Conservation (phyloP, 2,888 invertebrate genomes). For the Clunio marinus region DNA sequence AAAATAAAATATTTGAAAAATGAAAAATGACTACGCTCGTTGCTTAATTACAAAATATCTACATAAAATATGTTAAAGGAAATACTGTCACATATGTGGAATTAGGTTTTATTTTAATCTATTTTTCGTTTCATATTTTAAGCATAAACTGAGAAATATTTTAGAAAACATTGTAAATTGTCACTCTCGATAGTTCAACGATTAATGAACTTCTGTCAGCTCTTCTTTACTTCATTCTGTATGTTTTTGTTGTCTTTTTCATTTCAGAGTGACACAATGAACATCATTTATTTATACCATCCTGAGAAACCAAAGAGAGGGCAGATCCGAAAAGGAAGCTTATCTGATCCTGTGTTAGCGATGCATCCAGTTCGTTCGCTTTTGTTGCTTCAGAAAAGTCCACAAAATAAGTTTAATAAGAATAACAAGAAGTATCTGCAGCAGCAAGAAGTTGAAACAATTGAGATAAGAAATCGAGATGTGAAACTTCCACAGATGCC, state of each 20-base stretch:
- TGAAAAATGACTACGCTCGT: conserved; percentile 19
- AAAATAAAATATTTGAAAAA: conserved; percentile 30
- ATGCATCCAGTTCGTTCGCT: conserved; percentile 40
- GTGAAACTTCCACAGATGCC: conserved; percentile 27
- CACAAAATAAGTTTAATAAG: conserved; percentile 16
- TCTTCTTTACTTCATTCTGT: too few relatives aligned
- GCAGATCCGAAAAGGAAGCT: conserved; percentile 53
- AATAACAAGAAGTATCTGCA: too few relatives aligned
- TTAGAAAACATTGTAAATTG: too few relatives aligned
- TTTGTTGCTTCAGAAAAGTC: conserved; percentile 35
- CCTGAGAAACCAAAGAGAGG: conserved; percentile 54
- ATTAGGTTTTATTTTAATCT: conserved; percentile 9
- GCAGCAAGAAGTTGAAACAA: conserved; percentile 18
- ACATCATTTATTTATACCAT: conserved; percentile 58
- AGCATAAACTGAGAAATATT: too few relatives aligned
- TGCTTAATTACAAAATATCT: conserved; percentile 34
- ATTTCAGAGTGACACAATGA: conserved; percentile 60
- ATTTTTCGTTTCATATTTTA: too few relatives aligned
- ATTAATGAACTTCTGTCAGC: too few relatives aligned
- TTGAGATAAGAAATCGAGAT: conserved; percentile 40
- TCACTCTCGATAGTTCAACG: too few relatives aligned
- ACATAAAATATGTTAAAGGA: conserved; percentile 26
- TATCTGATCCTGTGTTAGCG: conserved; percentile 40
- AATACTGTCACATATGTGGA: conserved; percentile 23
- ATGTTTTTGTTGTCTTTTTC: background rate